These are phyloP conservation scores for Mus minutoides DNA, from an alignment of 2,797 vertebrate species.

Conservation along the genomic window DNA sequence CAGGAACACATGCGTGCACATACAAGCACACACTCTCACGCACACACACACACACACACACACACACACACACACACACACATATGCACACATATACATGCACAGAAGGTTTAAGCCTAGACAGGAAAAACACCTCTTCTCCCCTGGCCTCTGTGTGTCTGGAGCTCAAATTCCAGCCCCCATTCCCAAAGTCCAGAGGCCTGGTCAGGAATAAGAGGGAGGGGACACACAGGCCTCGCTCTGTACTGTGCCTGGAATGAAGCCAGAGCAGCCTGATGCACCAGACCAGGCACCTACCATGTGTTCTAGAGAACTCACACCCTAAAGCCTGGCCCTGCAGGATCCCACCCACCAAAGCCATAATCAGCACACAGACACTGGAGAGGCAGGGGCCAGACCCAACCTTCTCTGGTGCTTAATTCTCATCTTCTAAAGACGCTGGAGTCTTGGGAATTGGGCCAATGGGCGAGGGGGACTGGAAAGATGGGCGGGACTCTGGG, in stretches of 20 bases:
- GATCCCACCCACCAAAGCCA: neutral
- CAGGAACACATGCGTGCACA: neutral
- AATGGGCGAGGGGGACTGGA: constrained; percentile 65
- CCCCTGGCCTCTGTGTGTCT: neutral
- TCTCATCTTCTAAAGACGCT: neutral
- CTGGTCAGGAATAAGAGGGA: neutral
- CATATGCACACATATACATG: neutral
- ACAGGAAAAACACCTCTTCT: neutral
- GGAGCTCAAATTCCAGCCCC: neutral
- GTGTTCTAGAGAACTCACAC: neutral
- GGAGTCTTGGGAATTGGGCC: constrained; percentile 10
- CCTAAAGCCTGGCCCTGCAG: neutral
- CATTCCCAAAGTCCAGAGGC: neutral
- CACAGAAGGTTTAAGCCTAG: neutral
- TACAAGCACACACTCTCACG: fast-evolving
- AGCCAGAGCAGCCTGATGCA: neutral
- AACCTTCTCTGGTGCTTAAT: neutral
- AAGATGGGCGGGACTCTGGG: constrained; percentile 63
- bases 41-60: neutral
- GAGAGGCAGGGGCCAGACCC: neutral
- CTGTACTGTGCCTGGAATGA: neutral
- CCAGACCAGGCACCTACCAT: neutral
- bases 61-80: neutral
- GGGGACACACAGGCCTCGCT: neutral
- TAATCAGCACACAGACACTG: neutral